Base-by-base conservation (phyloP, 2,888 invertebrate species). In the Argyresthia goedartella region DNA sequence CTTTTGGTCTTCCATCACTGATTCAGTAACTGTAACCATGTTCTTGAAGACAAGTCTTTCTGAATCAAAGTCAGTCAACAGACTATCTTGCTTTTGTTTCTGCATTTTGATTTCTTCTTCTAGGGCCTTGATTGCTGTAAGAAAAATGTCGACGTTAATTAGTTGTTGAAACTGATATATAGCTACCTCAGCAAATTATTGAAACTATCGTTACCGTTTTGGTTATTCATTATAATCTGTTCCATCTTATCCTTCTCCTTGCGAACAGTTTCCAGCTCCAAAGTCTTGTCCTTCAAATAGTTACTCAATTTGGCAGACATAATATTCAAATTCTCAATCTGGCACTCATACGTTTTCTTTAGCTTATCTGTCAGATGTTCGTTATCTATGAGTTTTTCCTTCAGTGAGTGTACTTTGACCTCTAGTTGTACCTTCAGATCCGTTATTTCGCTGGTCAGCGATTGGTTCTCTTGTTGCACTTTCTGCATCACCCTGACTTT, bases 1-100 rank as follows among this genome's bases (percentile, higher is more conserved):
- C 62, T 73, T 77, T 54, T 73, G 69, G 57, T 79, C 78, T 53
- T 78, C 78, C 78, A 77, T 77, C 0, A 77, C 67, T 4, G 77
- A 72, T 61, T 79, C 78, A 1, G 77, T 77, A 0, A 77, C 75
- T 3, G 76, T 67, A 6, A 78, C 67, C 76, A 78, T 76, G 53
- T 77, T 78, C 55, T 73, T 73, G 36, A 77, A 65, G 11, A 76
- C 67, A 42, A 67, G 67, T 34, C 73, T 65, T 56, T 79, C 78
- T 0, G 76, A 72, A 55, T 79, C 76, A 53, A 77, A 79, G 54
- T 79, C 79, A 7, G 53, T 64, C 1, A 72, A 64, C 0, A 76
- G 47, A 62, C 71, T 77, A 46, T 74, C 71, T 56, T 72, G 66
- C 14, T 67, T 73, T 54, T 62, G 64, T 55, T 69, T 72, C 50